Conservation (phyloP, 2,113 vertebrate species). For the Cebidichthys violaceus region DNA sequence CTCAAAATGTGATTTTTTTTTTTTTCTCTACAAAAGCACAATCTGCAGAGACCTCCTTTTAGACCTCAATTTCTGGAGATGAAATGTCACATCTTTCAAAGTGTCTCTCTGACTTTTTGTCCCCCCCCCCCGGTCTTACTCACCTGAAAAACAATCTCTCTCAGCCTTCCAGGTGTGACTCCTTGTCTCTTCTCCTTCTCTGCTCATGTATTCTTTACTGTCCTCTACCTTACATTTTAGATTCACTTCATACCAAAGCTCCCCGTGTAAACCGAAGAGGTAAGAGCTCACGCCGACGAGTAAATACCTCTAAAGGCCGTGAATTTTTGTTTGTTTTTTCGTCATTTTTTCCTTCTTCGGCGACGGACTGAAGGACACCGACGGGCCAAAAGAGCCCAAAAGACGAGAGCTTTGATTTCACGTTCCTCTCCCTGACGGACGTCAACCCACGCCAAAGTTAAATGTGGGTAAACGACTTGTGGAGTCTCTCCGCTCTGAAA, state of each 20-base stretch:
- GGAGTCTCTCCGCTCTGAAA: not conserved
- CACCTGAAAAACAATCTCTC: not conserved
- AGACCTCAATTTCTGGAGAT: constrained; percentile 40
- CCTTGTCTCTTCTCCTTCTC: not conserved
- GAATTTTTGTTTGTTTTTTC: constrained; percentile 9
- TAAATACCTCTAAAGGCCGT: not conserved
- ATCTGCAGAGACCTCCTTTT: constrained; percentile 30
- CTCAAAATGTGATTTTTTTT: constrained; percentile 22
- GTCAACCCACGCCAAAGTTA: not conserved
- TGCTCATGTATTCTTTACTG: not conserved
- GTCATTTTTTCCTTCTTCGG: not conserved
- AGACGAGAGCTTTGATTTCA: not conserved
- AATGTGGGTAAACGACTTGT: not conserved
- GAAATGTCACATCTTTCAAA: constrained; percentile 61
- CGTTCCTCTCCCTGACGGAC: not conserved
- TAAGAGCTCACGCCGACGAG: not conserved
- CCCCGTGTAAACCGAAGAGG: no score
- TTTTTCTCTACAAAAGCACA: not conserved
- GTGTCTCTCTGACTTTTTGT: constrained; percentile 41
- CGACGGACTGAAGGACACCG: constrained; percentile 28
- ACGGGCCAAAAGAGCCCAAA: constrained; percentile 1
- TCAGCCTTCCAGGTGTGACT: constrained; percentile 11
- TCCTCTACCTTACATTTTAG: not conserved
- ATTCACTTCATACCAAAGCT: no score
- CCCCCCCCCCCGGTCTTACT: not conserved